Evolutionary conservation across 2,888 invertebrate species (phyloP).

Genomic region (Sycophila texana): DNA sequence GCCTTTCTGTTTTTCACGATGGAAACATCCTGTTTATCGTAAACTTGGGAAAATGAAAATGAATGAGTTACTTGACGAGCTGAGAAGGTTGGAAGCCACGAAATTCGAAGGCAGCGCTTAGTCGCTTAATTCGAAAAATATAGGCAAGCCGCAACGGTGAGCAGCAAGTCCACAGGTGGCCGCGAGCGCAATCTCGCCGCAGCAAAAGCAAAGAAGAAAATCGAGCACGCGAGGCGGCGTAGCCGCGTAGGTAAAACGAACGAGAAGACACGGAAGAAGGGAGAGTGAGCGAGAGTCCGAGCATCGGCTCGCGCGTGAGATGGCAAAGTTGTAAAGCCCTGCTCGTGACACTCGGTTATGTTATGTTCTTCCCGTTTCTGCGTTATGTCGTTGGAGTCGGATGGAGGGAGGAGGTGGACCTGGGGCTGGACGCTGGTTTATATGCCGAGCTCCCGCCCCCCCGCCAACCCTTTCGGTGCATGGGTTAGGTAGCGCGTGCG

Average conservation of each 20-base stretch:
- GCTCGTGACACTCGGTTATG: constrained; percentile 74
- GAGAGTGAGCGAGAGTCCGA: constrained; percentile 58
- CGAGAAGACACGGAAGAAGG: constrained; percentile 46
- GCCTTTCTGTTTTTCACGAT: not conserved
- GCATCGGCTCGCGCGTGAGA: constrained; percentile 60
- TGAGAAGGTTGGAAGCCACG: no score
- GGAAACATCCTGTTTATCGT: not conserved
- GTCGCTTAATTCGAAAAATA: no score
- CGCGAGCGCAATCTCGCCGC: no score
- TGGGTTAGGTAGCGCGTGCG: constrained; percentile 67
- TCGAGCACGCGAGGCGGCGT: no score
- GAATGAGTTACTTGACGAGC: no score
- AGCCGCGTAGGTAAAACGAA: not conserved
- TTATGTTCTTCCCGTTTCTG: constrained; percentile 69
- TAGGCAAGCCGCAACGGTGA: no score
- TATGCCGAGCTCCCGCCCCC: constrained; percentile 60
- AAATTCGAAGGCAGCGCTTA: no score
- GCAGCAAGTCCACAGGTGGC: no score
- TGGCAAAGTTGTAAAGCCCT: constrained; percentile 74
- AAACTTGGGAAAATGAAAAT: no score
- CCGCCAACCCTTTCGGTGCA: constrained; percentile 58
- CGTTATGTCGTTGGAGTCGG: constrained; percentile 64
- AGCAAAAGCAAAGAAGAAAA: no score
- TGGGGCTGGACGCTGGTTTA: constrained; percentile 58
- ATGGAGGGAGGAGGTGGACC: not conserved